phyloP scores from a whole-genome alignment of 2,113 vertebrate genomes.

The rat (Rattus norvegicus) region DNA sequence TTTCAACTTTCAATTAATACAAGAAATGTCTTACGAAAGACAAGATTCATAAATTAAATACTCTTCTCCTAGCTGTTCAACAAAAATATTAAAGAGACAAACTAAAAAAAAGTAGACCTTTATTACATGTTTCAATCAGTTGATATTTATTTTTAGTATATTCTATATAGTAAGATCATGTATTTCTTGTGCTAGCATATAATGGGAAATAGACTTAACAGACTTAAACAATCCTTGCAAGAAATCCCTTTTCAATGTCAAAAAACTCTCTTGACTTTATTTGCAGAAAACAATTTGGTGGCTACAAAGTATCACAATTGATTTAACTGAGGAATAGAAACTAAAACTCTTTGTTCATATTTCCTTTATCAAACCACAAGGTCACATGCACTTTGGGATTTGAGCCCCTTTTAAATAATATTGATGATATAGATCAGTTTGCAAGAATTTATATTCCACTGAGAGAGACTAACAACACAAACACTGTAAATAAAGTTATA shows the following conservation, averaged over 20 bases:
- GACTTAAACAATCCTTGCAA: background rate
- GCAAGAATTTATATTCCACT: background rate
- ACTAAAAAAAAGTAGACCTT: background rate
- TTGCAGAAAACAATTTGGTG: background rate
- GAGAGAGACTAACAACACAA: background rate
- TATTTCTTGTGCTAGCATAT: background rate
- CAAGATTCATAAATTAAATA: background rate
- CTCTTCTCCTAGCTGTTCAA: background rate
- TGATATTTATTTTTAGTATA: background rate
- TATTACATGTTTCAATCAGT: background rate
- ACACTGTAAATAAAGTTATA: conserved; percentile 22
- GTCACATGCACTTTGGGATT: conserved; percentile 26
- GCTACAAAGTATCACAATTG: background rate
- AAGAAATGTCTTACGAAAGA: background rate
- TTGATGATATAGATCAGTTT: conserved; percentile 10
- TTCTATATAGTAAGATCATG: background rate
- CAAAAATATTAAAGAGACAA: background rate
- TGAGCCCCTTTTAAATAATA: background rate
- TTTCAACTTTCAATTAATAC: background rate
- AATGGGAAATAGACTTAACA: background rate
- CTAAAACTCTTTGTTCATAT: background rate
- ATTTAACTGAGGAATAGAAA: background rate
- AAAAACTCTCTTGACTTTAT: background rate
- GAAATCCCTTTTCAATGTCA: background rate
- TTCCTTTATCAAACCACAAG: background rate